phyloP scores from a whole-genome alignment of 1,140 invertebrate species.

The Bombus impatiens region DNA sequence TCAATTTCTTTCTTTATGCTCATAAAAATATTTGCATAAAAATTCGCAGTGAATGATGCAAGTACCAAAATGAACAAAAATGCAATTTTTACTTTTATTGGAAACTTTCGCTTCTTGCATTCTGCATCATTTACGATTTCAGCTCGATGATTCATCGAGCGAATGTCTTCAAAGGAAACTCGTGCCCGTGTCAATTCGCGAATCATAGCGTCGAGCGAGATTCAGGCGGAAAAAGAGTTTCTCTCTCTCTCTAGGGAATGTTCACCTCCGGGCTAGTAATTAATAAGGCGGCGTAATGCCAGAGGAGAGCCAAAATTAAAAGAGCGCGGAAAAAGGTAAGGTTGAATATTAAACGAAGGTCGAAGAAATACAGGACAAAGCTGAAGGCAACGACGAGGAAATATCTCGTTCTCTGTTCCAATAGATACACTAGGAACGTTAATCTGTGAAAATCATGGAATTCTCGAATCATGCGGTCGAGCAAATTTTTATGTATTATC shows the following conservation, averaged over 20 bases:
- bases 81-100: not conserved
- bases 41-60: not conserved
- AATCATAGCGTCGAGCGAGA: not conserved
- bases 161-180: not conserved
- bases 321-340: not conserved
- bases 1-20: too few species aligned
- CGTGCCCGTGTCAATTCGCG: conserved; percentile 3
- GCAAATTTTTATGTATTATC: not conserved
- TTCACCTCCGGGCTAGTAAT: conserved; percentile 3
- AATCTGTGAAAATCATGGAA: not conserved
- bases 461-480: not conserved
- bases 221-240: not conserved
- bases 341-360: not conserved
- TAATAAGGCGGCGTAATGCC: conserved; percentile 1
- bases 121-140: not conserved
- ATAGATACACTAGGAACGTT: too few species aligned
- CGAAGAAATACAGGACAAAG: not conserved
- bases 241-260: too few species aligned
- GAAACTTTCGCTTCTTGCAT: not conserved
- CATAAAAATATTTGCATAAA: not conserved
- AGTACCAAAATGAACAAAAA: not conserved
- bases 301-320: conserved; percentile 6
- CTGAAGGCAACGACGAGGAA: not conserved
- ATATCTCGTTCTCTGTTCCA: not conserved
- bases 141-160: not conserved